phyloP scores from a whole-genome alignment of 1,140 invertebrate species.

The Andrena cerasifolii region DNA sequence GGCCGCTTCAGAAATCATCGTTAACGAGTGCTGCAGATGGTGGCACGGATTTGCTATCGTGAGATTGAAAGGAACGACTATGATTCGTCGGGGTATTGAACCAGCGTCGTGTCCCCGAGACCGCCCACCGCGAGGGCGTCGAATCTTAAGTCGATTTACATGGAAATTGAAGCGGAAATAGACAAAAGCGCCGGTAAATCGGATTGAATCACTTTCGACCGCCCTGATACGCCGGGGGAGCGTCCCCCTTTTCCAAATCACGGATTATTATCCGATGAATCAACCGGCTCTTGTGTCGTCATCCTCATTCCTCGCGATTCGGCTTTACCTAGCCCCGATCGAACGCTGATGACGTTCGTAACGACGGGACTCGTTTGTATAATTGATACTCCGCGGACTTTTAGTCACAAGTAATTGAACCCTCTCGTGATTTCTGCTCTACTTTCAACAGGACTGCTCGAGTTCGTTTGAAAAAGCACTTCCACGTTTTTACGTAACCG shows the following conservation, averaged over 20 bases:
- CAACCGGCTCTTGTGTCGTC: constrained; percentile 11
- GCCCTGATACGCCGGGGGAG: no score
- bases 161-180: constrained; percentile 53
- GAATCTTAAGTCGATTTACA: constrained; percentile 60
- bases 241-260: constrained; percentile 23
- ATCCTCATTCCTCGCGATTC: not conserved
- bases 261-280: constrained; percentile 38
- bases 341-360: not conserved
- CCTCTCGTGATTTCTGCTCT: not conserved
- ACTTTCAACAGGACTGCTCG: not conserved
- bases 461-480: no score
- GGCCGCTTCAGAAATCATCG: not conserved
- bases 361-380: no score
- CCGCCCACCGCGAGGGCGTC: constrained; percentile 23
- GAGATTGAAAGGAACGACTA: constrained; percentile 19
- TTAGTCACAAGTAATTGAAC: not conserved
- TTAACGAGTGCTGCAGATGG: constrained; percentile 32
- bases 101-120: constrained; percentile 9
- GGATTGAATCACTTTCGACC: constrained; percentile 42
- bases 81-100: constrained; percentile 31
- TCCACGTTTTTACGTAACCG: no score
- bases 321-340: not conserved
- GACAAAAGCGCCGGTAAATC: constrained; percentile 48
- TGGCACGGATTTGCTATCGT: not conserved
- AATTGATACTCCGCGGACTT: not conserved